Evolutionary conservation across 1,140 invertebrate species (phyloP).

Genomic region (Drosophila sucinea): DNA sequence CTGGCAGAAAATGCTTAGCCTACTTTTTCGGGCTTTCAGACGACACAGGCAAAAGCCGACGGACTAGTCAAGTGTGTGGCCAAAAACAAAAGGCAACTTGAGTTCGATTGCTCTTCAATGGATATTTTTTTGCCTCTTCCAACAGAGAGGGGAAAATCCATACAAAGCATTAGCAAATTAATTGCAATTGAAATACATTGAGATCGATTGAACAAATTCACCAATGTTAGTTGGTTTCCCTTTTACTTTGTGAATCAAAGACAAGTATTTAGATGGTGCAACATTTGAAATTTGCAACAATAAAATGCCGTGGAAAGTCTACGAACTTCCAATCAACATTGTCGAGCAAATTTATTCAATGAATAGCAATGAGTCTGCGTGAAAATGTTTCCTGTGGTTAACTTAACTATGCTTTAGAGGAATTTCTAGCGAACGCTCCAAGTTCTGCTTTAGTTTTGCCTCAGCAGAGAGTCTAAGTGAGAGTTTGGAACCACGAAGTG

Average conservation of each 20-base stretch:
- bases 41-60: constrained; percentile 22
- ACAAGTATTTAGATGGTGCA: too few species aligned
- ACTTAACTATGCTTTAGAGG: neutral
- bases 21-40: constrained; percentile 26
- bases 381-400: neutral
- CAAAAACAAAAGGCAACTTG: constrained; percentile 35
- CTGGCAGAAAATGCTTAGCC: constrained; percentile 50
- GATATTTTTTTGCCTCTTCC: neutral
- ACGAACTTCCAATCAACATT: neutral
- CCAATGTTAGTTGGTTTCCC: too few species aligned
- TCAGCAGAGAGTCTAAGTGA: too few species aligned
- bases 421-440: neutral
- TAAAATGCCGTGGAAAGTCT: too few species aligned
- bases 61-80: constrained; percentile 5
- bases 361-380: neutral
- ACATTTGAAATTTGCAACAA: too few species aligned
- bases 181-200: neutral
- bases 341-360: neutral
- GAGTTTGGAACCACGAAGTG: too few species aligned
- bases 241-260: too few species aligned
- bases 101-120: constrained; percentile 25
- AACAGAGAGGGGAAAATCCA: constrained; percentile 4
- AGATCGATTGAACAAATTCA: neutral
- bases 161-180: neutral
- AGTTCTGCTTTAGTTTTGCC: too few species aligned